These are phyloP conservation scores for Spicauda simplicius DNA, from an alignment of 2,888 invertebrate genomes.

Conservation along the genomic window DNA sequence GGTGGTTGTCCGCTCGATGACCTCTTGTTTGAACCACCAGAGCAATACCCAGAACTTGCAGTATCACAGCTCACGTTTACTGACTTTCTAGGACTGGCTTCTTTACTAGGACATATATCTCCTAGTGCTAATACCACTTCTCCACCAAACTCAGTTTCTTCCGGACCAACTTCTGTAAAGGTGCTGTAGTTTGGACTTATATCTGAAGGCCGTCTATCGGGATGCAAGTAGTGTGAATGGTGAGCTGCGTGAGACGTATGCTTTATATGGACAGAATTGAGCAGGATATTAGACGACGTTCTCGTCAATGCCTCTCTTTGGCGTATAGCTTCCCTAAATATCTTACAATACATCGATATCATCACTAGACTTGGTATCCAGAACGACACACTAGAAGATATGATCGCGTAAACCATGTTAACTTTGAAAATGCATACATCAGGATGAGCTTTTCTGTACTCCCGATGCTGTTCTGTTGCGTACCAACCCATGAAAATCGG, in stretches of 20 bases:
- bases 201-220: slow-evolving; percentile 76
- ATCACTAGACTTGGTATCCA: slow-evolving; percentile 97
- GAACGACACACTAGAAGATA: slow-evolving; percentile 95
- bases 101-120: slow-evolving; percentile 77
- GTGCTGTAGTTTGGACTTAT: slow-evolving; percentile 81
- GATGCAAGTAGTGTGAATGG: slow-evolving; percentile 82
- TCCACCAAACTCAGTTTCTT: slow-evolving; percentile 75
- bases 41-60: slow-evolving; percentile 79
- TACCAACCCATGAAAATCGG: slow-evolving; percentile 93
- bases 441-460: slow-evolving; percentile 86
- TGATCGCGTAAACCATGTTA: slow-evolving; percentile 93
- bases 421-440: slow-evolving; percentile 93
- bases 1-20: slow-evolving; percentile 80
- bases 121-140: slow-evolving; percentile 73
- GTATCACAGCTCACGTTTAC: slow-evolving; percentile 81
- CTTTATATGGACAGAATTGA: slow-evolving; percentile 93
- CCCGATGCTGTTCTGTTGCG: slow-evolving; percentile 92
- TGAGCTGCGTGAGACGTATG: slow-evolving; percentile 89
- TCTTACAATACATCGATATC: slow-evolving; percentile 96
- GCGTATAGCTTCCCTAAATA: slow-evolving; percentile 92
- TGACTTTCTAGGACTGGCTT: slow-evolving; percentile 80
- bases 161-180: slow-evolving; percentile 79
- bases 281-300: slow-evolving; percentile 93
- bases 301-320: slow-evolving; percentile 92
- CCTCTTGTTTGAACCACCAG: slow-evolving; percentile 78